Conservation (phyloP, 2,113 vertebrate species). For the Neogobius melanostomus region DNA sequence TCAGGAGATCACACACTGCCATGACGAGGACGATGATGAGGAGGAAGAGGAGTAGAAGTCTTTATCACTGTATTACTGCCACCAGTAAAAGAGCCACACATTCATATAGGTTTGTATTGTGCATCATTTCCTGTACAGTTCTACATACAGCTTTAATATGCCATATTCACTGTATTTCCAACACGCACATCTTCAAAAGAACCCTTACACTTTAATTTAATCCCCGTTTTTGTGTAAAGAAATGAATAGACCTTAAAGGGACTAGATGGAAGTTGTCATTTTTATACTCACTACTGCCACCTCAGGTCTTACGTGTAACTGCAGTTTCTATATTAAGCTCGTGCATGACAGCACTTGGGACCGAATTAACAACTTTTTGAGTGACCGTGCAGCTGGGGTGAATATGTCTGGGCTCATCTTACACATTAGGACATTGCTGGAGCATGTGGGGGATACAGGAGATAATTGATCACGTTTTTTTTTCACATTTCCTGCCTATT, state of each 20-base stretch:
- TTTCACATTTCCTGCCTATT: too few species aligned
- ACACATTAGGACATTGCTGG: too few species aligned
- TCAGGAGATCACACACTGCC: slow-evolving; percentile 97
- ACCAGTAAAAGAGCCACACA: background rate
- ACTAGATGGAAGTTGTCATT: too few species aligned
- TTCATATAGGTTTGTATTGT: background rate
- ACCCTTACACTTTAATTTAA: background rate
- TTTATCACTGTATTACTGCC: background rate
- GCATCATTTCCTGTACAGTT: background rate
- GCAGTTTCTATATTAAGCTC: too few species aligned
- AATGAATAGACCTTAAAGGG: background rate
- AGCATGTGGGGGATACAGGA: too few species aligned
- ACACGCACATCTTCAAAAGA: background rate
- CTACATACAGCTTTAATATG: background rate
- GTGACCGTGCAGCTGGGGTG: too few species aligned
- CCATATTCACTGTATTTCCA: background rate
- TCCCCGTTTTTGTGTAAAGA: background rate
- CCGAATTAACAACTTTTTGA: too few species aligned
- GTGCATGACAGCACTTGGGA: too few species aligned
- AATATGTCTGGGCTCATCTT: too few species aligned
- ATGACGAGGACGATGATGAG: slow-evolving; percentile 95
- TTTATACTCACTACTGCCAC: too few species aligned
- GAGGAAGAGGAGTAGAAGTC: slow-evolving; percentile 81
- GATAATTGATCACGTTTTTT: too few species aligned
- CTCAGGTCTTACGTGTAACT: too few species aligned